A percentile compares a stretch with the other conserved stretches of the same genome.
Conservation (phyloP, 2,797 vertebrate genomes). For the Emydoidea blandingii region DNA sequence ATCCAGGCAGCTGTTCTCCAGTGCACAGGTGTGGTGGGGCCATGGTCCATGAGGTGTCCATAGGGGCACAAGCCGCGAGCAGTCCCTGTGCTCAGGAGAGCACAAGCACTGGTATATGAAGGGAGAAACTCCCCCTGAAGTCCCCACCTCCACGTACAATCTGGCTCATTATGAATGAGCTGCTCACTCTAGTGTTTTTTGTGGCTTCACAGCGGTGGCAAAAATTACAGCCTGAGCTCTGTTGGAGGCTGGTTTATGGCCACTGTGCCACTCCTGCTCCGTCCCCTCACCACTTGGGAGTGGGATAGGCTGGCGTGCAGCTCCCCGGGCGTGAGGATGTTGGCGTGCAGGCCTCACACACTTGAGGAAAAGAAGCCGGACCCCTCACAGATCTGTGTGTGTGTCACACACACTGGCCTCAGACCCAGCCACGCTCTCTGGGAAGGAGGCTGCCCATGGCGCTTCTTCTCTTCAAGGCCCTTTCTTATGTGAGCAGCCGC, state of each 20-base stretch:
- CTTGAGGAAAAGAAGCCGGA: not conserved
- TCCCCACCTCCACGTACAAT: not conserved
- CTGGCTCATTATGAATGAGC: not conserved
- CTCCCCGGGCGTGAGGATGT: not conserved
- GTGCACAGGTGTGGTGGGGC: not conserved
- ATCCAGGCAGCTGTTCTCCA: not conserved
- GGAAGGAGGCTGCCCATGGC: slow-evolving; percentile 16
- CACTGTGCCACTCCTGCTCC: not conserved
- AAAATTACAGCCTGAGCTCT: not conserved
- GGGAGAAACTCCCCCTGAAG: not conserved
- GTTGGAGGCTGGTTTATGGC: not conserved
- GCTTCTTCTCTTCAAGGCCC: not conserved
- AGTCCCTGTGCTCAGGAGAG: not conserved
- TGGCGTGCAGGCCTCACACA: not conserved
- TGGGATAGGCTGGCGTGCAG: not conserved
- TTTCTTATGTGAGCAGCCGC: slow-evolving; percentile 39
- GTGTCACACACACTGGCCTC: not conserved
- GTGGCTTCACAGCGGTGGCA: not conserved
- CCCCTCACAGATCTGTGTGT: not conserved
- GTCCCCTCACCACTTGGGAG: not conserved
- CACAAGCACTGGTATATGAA: not conserved
- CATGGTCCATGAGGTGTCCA: not conserved
- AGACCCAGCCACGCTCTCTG: not conserved
- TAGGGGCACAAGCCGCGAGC: not conserved
- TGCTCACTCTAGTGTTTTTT: not conserved